These are phyloP conservation scores for Desoria tigrina DNA, from an alignment of 2,888 invertebrate species.

Conservation along the genomic window DNA sequence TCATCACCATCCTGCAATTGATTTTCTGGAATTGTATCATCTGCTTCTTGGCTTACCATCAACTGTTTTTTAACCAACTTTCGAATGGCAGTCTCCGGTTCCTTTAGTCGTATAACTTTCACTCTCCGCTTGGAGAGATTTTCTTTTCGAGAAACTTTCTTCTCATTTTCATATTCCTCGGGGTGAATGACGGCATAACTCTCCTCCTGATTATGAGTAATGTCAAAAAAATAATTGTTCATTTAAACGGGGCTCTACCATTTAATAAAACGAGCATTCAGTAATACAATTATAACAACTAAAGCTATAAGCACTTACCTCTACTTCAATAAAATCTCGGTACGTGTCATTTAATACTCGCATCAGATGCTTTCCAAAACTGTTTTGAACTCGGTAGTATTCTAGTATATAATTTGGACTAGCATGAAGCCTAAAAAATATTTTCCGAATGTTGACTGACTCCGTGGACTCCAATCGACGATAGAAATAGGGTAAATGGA, in stretches of 20 bases:
- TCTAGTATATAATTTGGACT: constrained; percentile 27
- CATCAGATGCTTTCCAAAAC: constrained; percentile 33
- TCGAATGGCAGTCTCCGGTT: constrained; percentile 25
- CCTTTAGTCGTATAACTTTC: constrained; percentile 19
- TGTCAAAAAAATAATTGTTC: too few species aligned
- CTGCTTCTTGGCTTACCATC: neutral
- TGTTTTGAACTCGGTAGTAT: constrained; percentile 18
- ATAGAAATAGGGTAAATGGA: constrained; percentile 69
- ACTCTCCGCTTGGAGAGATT: constrained; percentile 17
- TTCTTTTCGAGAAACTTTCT: constrained; percentile 15
- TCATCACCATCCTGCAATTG: constrained; percentile 10
- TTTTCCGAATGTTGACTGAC: constrained; percentile 22
- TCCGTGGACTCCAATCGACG: constrained; percentile 25
- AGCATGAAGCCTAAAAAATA: constrained; percentile 23
- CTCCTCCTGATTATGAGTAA: constrained; percentile 23
- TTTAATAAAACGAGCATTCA: neutral
- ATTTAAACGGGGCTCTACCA: too few species aligned
- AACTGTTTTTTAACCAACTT: constrained; percentile 17
- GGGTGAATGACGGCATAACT: constrained; percentile 24
- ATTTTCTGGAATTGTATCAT: constrained; percentile 5
- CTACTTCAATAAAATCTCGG: constrained; percentile 16
- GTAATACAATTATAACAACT: neutral
- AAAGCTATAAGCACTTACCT: neutral
- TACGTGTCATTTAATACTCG: constrained; percentile 22
- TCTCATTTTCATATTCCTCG: constrained; percentile 20